phyloP scores from a whole-genome alignment of 2,113 vertebrate genomes.

The Apeltes quadracus region DNA sequence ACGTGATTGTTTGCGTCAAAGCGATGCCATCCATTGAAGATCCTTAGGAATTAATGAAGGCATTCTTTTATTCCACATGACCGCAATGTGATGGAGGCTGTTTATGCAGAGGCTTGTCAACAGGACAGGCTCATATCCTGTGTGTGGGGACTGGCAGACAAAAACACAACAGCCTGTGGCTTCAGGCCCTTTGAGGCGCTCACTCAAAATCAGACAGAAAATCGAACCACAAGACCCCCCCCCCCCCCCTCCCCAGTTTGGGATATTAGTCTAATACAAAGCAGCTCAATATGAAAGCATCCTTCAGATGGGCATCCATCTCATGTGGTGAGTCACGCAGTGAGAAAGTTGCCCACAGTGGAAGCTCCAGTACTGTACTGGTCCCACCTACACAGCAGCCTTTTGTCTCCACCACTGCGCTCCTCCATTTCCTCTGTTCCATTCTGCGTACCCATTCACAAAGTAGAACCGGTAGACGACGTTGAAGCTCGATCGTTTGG shows the following conservation, averaged over 20 bases:
- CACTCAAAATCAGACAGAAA: conserved; percentile 9
- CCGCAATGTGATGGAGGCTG: conserved; percentile 13
- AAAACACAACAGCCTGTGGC: conserved; percentile 30
- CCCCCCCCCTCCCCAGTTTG: no score
- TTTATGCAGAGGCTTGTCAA: conserved; percentile 17
- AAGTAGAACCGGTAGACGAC: not conserved
- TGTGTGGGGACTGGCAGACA: conserved; percentile 18
- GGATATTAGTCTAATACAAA: conserved; percentile 8
- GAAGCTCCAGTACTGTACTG: conserved; percentile 62
- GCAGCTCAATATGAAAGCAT: not conserved
- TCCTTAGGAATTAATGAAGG: conserved; percentile 18
- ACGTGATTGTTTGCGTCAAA: conserved; percentile 47
- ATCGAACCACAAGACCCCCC: not conserved
- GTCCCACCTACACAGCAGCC: conserved; percentile 49
- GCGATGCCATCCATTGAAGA: conserved; percentile 26
- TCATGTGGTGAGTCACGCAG: conserved; percentile 55
- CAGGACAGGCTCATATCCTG: conserved; percentile 39
- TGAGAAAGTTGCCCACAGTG: conserved; percentile 60
- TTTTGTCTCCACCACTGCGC: conserved; percentile 18
- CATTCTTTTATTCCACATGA: conserved; percentile 17
- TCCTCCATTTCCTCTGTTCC: conserved; percentile 29
- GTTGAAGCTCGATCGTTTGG: conserved; percentile 8
- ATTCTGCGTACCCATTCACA: conserved; percentile 31
- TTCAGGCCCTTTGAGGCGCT: not conserved
- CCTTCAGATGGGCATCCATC: not conserved